phyloP scores from a whole-genome alignment of 2,113 vertebrate genomes.

The Passer montanus region DNA sequence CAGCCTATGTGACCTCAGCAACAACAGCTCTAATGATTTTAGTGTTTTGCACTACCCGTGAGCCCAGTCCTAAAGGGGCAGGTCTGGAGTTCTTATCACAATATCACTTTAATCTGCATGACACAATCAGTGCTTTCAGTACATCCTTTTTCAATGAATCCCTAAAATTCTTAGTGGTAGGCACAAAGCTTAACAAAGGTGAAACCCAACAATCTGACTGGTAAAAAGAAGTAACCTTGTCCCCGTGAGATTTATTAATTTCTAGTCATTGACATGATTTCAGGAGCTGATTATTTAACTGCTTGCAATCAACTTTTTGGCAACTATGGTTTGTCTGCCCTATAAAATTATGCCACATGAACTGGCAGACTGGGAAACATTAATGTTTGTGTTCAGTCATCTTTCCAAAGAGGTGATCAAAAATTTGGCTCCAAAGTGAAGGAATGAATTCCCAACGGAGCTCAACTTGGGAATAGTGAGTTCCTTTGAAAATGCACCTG shows the following conservation, averaged over 20 bases:
- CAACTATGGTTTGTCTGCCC: neutral
- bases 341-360: rapidly evolving
- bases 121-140: neutral
- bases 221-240: neutral
- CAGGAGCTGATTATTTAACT: neutral
- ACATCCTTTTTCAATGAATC: rapidly evolving
- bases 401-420: neutral
- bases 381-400: neutral
- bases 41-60: neutral
- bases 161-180: neutral
- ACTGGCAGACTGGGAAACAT: neutral
- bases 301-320: neutral
- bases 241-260: neutral
- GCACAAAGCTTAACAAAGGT: neutral
- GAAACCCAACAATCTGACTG: neutral
- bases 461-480: neutral
- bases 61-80: neutral
- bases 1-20: neutral
- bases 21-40: neutral
- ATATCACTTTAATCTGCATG: neutral
- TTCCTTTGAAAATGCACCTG: neutral
- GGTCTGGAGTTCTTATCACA: neutral
- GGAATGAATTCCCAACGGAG: neutral
- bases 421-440: neutral
- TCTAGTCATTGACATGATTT: neutral